Conservation (phyloP, 2,113 vertebrate genomes). For the Perognathus longimembris region DNA sequence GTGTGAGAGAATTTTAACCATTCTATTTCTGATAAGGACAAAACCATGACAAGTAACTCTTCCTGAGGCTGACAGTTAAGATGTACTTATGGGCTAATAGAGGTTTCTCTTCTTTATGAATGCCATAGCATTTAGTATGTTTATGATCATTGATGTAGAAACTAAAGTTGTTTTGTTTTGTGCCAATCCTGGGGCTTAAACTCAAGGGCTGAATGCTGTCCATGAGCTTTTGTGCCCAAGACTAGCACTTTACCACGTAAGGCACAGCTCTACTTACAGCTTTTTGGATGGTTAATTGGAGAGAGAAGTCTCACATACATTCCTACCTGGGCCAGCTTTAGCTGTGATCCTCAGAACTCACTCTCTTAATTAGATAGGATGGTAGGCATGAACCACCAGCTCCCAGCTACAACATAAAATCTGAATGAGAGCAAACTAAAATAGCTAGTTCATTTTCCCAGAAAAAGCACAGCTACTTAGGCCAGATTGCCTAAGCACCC, state of each 20-base stretch:
- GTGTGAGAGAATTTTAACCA: conserved; percentile 40
- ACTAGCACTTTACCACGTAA: too few species aligned
- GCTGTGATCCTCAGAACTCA: too few species aligned
- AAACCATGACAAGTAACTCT: background rate
- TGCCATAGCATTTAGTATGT: background rate
- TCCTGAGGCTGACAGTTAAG: conserved; percentile 28
- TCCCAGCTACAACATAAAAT: background rate
- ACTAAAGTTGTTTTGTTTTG: background rate
- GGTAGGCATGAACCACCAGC: too few species aligned
- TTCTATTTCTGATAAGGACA: conserved; percentile 55
- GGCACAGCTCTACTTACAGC: too few species aligned
- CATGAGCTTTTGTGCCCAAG: too few species aligned
- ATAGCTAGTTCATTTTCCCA: background rate
- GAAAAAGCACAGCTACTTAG: background rate
- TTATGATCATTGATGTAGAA: background rate
- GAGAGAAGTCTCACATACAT: too few species aligned
- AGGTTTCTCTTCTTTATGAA: conserved; percentile 32
- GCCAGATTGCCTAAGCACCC: too few species aligned
- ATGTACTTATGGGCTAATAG: conserved; percentile 46
- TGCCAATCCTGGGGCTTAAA: too few species aligned
- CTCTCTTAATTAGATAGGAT: too few species aligned
- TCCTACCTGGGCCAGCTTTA: too few species aligned
- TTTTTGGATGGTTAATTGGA: too few species aligned
- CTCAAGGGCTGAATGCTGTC: too few species aligned
- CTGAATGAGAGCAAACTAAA: background rate